phyloP scores from a whole-genome alignment of 2,888 invertebrate species.

The Microctonus brassicae region DNA sequence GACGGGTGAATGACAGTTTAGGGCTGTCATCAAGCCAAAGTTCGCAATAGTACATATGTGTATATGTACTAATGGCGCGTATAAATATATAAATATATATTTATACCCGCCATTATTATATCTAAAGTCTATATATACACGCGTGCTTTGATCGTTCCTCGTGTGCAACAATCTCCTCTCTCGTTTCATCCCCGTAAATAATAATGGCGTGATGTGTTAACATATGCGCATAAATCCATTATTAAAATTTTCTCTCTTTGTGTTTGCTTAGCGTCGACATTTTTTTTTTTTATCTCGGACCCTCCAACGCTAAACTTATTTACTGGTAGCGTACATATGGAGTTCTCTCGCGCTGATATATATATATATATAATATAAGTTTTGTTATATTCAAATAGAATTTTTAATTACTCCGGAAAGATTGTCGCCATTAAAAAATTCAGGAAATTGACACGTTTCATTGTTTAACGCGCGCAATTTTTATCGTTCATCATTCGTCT shows the following conservation, averaged over 20 bases:
- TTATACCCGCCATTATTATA: no score
- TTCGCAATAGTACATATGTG: background rate
- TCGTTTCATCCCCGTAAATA: constrained; percentile 44
- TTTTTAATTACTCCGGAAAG: constrained; percentile 32
- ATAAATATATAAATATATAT: background rate
- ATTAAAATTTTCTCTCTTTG: constrained; percentile 60
- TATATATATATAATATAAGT: background rate
- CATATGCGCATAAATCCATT: constrained; percentile 70
- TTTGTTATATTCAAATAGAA: background rate
- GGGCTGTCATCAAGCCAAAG: constrained; percentile 35
- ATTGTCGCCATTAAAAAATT: constrained; percentile 34
- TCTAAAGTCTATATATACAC: constrained; percentile 9
- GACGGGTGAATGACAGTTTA: constrained; percentile 30
- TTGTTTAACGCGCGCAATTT: constrained; percentile 8
- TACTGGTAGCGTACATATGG: constrained; percentile 56
- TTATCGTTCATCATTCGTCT: no score
- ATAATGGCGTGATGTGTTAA: constrained; percentile 63
- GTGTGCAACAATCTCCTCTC: background rate
- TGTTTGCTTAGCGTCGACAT: constrained; percentile 65
- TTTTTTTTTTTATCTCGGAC: constrained; percentile 36
- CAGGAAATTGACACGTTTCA: constrained; percentile 30
- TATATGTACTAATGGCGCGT: no score
- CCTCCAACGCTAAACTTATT: constrained; percentile 29
- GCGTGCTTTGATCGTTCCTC: constrained; percentile 19
- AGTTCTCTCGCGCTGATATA: constrained; percentile 44